Percentiles rank a stretch among this genome's conserved stretches.
Evolutionary conservation across 2,113 vertebrate genomes (phyloP).

Genomic region (Plestiodon gilberti): DNA sequence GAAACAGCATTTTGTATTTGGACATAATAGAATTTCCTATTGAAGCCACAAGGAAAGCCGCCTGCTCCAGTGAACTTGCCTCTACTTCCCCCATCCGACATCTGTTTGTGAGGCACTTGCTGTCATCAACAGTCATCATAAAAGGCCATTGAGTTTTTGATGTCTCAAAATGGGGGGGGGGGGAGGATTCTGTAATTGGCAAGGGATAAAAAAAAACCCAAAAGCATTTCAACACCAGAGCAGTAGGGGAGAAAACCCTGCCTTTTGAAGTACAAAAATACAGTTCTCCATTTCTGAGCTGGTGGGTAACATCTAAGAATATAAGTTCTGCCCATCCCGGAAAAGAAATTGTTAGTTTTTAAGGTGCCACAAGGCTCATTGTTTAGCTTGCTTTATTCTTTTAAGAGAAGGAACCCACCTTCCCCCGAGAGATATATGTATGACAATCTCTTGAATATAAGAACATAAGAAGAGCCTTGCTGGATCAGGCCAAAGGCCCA

Average conservation of each 20-base stretch:
- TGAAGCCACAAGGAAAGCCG: background rate
- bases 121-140: constrained; percentile 1
- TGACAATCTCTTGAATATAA: background rate
- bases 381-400: background rate
- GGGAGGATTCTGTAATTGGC: background rate
- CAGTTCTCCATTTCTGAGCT: background rate
- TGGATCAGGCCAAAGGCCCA: too few species aligned
- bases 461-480: too few species aligned
- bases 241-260: too few species aligned
- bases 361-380: background rate
- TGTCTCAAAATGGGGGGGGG: background rate
- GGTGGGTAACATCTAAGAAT: background rate
- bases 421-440: background rate
- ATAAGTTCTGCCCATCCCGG: background rate
- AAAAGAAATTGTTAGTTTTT: background rate
- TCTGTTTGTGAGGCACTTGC: constrained; percentile 1
- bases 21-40: background rate
- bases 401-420: background rate
- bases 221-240: background rate
- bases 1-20: background rate
- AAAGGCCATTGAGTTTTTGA: background rate
- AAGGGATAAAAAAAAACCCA: constrained; percentile 25
- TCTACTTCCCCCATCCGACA: background rate
- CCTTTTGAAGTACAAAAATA: constrained; percentile 2
- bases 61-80: constrained; percentile 15